Evolutionary conservation across 2,888 invertebrate species (phyloP), one percentile per base, ranked within the genome.

Genomic region (Cryptocephalus primarius): DNA sequence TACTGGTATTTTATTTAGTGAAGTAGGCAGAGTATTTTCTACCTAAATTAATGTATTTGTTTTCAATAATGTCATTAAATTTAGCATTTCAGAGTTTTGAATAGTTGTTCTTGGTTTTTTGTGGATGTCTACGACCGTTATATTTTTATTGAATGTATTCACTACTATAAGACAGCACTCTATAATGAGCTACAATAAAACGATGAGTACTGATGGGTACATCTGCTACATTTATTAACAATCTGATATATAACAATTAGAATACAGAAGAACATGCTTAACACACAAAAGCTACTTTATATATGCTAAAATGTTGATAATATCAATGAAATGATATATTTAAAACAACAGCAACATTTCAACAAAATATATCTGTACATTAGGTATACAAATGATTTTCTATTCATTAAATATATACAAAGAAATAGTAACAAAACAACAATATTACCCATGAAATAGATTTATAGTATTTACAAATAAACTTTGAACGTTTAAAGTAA

Each of bases 191-290:
- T 22, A 22, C 22, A 36, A 36, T 36, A 2, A 36, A 36, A 36
- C 36, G 12, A 36, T 11, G 4, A n/a, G 6, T 11, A 36, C 12
- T 50, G 39, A 55, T 61, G 59, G 62, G 61, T 61, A 67, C 63
- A 65, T 61, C 60, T 66, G 68, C 69, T 70, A 70, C 69, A 69
- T 70, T 69, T 70, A 70, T 70, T 67, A 69, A 69, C 68, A 69
- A 69, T 68, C 64, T 64, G 60, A 55, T 60, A 59, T 62, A 66
- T 69, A 69, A 69, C 69, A 67, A 67, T 69, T 66, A 67, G 66
- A 68, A 66, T 67, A 68, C 63, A 65, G 60, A 61, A 64, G 64
- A 65, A 69, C 66, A 69, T 69, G 68, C 66, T 64, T 64, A 65
- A 68, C 66, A 69, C 68, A 68, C 65, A 66, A 65, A 68, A 66